Evolutionary conservation across 2,888 invertebrate genomes (phyloP).

Genomic region (Drosophila testacea): DNA sequence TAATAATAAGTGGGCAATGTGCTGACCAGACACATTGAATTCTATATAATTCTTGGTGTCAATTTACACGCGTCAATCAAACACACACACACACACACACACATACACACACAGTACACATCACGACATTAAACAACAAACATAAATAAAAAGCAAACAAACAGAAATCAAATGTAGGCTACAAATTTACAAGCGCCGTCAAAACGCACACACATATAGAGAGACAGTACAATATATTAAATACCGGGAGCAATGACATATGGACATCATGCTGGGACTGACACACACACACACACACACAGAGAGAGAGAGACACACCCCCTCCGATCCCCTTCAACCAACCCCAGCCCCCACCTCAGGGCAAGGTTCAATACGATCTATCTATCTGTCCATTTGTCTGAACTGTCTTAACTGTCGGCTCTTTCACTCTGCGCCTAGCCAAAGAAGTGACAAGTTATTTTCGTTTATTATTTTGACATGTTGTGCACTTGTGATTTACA

Average conservation of each 20-base stretch:
- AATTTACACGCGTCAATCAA: slow-evolving; percentile 69
- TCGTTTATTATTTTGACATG: slow-evolving; percentile 70
- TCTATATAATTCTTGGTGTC: slow-evolving; percentile 62
- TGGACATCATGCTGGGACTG: slow-evolving; percentile 52
- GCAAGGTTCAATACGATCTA: slow-evolving; percentile 15
- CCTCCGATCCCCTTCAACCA: not conserved
- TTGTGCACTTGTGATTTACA: slow-evolving; percentile 66
- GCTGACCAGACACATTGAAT: slow-evolving; percentile 20
- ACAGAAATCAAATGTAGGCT: slow-evolving; percentile 63
- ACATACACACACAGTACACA: slow-evolving; percentile 28
- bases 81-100: slow-evolving; percentile 13
- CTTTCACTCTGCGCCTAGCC: slow-evolving; percentile 59
- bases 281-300: not conserved
- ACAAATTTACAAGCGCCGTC: slow-evolving; percentile 67
- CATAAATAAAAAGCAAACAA: slow-evolving; percentile 34
- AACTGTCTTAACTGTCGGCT: slow-evolving; percentile 46
- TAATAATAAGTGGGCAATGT: slow-evolving; percentile 17
- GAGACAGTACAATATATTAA: slow-evolving; percentile 31
- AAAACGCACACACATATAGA: slow-evolving; percentile 3
- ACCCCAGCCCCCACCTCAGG: not conserved
- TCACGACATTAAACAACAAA: slow-evolving; percentile 3
- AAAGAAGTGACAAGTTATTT: slow-evolving; percentile 68
- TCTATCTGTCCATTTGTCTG: slow-evolving; percentile 45
- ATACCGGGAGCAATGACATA: slow-evolving; percentile 68
- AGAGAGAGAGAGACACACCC: not conserved